phyloP scores from a whole-genome alignment of 2,888 invertebrate species.

The Andricus curvator region DNA sequence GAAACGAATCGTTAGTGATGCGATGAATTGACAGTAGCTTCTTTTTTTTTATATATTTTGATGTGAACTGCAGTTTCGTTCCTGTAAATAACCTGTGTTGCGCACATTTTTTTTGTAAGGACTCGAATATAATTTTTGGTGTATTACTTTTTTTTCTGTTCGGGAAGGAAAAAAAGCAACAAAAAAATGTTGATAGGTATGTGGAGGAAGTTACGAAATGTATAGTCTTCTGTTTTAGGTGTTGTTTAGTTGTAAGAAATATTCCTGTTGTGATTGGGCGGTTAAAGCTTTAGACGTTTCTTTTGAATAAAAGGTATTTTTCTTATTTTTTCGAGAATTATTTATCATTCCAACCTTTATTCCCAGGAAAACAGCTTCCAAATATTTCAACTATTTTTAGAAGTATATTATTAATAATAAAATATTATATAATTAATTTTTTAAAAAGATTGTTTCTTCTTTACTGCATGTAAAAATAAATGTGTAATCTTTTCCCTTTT shows the following conservation, averaged over 20 bases:
- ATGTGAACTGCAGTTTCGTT: not conserved
- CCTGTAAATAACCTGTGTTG: not conserved
- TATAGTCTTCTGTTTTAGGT: constrained; percentile 11
- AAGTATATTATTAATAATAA: too few species aligned
- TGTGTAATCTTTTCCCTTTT: too few species aligned
- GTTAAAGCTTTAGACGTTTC: constrained; percentile 23
- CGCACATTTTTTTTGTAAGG: not conserved
- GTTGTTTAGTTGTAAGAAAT: constrained; percentile 29
- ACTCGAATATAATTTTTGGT: constrained; percentile 11
- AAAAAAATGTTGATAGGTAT: not conserved
- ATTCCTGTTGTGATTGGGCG: not conserved
- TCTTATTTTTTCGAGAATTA: not conserved
- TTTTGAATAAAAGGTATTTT: constrained; percentile 33
- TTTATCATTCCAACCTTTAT: not conserved
- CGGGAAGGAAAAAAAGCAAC: not conserved
- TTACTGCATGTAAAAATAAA: too few species aligned
- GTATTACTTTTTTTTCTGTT: not conserved
- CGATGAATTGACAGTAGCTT: constrained; percentile 9
- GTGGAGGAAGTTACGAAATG: not conserved
- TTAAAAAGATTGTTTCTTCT: too few species aligned
- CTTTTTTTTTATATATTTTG: not conserved
- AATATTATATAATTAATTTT: too few species aligned
- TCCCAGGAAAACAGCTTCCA: not conserved
- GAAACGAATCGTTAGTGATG: not conserved
- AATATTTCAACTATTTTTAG: too few species aligned